These are phyloP conservation scores for Leptopilina clavipes DNA, from an alignment of 1,140 invertebrate species.

Conservation along the genomic window DNA sequence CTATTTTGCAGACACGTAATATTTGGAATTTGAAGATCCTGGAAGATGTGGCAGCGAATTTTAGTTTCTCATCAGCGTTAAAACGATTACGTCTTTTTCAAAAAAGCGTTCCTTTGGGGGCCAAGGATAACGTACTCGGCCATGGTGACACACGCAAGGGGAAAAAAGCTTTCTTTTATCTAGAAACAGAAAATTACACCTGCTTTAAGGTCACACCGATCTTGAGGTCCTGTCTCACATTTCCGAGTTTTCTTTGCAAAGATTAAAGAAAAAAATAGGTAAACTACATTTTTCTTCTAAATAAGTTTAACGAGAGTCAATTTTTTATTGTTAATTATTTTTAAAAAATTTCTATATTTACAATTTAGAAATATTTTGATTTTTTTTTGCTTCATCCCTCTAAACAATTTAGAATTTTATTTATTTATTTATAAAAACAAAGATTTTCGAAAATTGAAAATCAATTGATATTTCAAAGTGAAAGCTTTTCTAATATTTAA, in stretches of 20 bases:
- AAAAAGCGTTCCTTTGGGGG: conserved; percentile 24
- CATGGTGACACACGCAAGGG: conserved; percentile 26
- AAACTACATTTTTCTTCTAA: background rate
- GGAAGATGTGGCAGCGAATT: background rate
- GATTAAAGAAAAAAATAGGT: background rate
- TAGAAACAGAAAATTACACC: conserved; percentile 26
- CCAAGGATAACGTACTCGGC: conserved; percentile 15
- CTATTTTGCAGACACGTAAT: background rate
- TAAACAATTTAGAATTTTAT: background rate
- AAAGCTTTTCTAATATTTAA: conserved; percentile 10
- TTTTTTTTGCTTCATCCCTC: background rate
- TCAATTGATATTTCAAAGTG: background rate
- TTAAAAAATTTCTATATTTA: background rate
- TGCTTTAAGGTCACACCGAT: background rate
- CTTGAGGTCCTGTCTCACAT: background rate
- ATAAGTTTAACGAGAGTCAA: background rate
- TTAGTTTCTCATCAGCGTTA: conserved; percentile 18
- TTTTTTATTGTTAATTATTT: background rate
- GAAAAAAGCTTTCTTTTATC: conserved; percentile 19
- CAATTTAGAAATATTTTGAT: background rate
- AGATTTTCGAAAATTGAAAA: no score
- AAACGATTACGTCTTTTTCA: conserved; percentile 4
- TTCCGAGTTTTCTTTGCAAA: background rate
- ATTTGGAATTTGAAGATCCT: conserved; percentile 1
- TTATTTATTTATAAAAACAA: background rate